A percentile compares a stretch with the other conserved stretches of the same genome.
phyloP scores from a whole-genome alignment of 1,140 invertebrate species.

The Pantala flavescens region DNA sequence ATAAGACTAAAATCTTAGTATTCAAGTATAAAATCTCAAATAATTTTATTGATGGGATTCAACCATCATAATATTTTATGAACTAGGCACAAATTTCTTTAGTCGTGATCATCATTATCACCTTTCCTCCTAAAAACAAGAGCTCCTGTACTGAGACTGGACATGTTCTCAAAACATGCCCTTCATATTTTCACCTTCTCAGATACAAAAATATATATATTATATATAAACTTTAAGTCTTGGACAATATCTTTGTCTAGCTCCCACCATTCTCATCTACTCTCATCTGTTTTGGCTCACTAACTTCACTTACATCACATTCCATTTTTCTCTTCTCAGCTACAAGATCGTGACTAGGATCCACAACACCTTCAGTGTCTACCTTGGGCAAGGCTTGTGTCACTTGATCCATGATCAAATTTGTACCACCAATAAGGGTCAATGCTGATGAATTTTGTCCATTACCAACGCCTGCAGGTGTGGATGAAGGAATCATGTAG shows the following conservation, averaged over 20 bases:
- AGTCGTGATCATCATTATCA: not conserved
- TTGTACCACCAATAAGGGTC: not conserved
- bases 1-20: not conserved
- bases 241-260: not conserved
- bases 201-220: not conserved
- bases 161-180: not conserved
- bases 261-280: constrained; percentile 1
- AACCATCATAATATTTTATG: not conserved
- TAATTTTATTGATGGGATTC: not conserved
- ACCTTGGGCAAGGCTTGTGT: not conserved
- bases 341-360: not conserved
- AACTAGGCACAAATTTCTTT: not conserved
- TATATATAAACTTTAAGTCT: not conserved
- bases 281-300: not conserved
- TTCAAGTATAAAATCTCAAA: not conserved
- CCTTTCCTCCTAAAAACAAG: not conserved
- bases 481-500: not conserved
- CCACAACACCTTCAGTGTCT: not conserved
- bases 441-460: not conserved
- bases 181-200: not conserved
- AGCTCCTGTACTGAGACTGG: not conserved
- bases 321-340: not conserved
- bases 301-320: not conserved
- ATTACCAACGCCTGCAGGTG: not conserved
- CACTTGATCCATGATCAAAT: constrained; percentile 9